phyloP scores from a whole-genome alignment of 2,888 invertebrate genomes.

The Drosophila cognata region DNA sequence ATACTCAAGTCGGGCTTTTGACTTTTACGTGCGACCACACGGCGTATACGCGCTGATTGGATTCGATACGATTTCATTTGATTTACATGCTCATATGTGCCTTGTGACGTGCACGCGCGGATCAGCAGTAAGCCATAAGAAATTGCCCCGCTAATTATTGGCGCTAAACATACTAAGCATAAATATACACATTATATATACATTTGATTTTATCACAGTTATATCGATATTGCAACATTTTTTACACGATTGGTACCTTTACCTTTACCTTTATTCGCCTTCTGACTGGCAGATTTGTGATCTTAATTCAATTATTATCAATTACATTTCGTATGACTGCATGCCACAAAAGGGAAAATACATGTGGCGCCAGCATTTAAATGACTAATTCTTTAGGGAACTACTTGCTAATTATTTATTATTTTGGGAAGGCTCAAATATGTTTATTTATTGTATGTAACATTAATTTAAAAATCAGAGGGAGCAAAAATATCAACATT shows the following conservation, averaged over 20 bases:
- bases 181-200: not conserved
- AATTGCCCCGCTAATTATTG: constrained; percentile 44
- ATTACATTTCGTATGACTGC: not conserved
- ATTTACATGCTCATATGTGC: constrained; percentile 68
- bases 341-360: constrained; percentile 25
- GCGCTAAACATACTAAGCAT: constrained; percentile 28
- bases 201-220: constrained; percentile 3
- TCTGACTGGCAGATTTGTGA: constrained; percentile 1
- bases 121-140: constrained; percentile 1
- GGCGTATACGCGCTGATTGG: constrained; percentile 59
- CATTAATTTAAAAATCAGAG: not conserved
- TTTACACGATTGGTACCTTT: constrained; percentile 7
- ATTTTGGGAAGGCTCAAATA: not conserved
- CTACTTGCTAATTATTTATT: constrained; percentile 19
- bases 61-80: constrained; percentile 77
- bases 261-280: constrained; percentile 8
- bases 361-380: constrained; percentile 3
- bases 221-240: constrained; percentile 5
- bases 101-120: constrained; percentile 55
- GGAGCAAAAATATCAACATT: not conserved
- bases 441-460: not conserved
- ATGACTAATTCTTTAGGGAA: constrained; percentile 35
- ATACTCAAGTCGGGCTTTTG: constrained; percentile 25
- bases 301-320: not conserved
- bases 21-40: constrained; percentile 53